Percentiles rank a stretch among this genome's conserved stretches.
Evolutionary conservation across 2,113 vertebrate genomes (phyloP).

Genomic region (Psilopogon haemacephalus): DNA sequence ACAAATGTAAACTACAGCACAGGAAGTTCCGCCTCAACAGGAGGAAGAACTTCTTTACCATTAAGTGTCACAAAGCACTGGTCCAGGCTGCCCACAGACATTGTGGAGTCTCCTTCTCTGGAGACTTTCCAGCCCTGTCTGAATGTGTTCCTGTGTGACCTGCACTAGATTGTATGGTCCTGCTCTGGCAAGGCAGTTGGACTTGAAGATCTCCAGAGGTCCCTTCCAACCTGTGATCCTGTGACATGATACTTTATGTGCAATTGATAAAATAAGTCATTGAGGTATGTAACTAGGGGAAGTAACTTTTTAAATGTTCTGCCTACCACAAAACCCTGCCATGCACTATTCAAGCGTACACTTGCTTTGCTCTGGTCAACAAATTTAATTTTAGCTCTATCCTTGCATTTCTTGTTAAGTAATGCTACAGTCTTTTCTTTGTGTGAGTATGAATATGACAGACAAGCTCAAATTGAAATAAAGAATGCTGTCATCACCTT

Average conservation of each 20-base stretch:
- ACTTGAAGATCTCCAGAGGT: no score
- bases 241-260: neutral
- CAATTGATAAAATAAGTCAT: neutral
- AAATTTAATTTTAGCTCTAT: neutral
- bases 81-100: no score
- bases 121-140: no score
- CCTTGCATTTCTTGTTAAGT: neutral
- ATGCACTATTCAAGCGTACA: neutral
- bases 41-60: no score
- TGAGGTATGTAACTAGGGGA: neutral
- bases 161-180: no score
- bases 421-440: neutral
- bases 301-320: accelerated
- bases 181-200: no score
- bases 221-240: no score
- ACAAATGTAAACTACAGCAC: no score
- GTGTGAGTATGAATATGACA: neutral
- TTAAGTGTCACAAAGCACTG: no score
- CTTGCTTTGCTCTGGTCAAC: neutral
- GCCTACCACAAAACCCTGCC: neutral
- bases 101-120: no score
- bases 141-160: no score
- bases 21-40: no score
- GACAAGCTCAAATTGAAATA: neutral
- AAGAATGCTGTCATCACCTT: neutral